Base-by-base conservation (phyloP, 2,888 invertebrate genomes). In the Dolichomitus sp. region DNA sequence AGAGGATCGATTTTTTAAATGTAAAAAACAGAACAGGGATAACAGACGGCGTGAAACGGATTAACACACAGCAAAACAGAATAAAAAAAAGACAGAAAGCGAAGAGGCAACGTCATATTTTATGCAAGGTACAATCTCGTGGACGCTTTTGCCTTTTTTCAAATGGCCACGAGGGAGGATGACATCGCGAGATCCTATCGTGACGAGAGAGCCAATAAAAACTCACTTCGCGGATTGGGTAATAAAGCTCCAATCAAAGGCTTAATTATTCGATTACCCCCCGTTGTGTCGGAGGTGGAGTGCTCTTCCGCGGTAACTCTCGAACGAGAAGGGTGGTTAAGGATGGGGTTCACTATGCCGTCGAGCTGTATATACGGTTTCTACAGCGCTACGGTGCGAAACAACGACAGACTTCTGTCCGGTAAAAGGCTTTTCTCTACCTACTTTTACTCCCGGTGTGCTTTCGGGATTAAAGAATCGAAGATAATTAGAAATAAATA, bases 401-500 rank as follows among this genome's bases (percentile, higher is more conserved):
- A 23, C 42, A 68, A 37, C 23, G 74, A 83, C 65, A n/a, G 57
- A 30, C 57, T 37, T 59, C 4, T 11, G 11, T 11, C 37, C 11
- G 37, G 61, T 61, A 61, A 81, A 78, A 75, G 78, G 74, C 72
- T 75, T 76, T 63, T 33, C 69, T 27, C 77, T 30, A 61, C 68
- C 80, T 63, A 69, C 73, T 75, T 79, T 75, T 66, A 48, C 74
- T 45, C 78, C 52, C 50, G 52, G 37, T 57, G 52, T 63, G 76
- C 83, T 80, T 83, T 80, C 57, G 81, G 86, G 86, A 87, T 91
- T 90, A 90, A 91, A 89, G 89, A 93, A 93, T 93, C 93, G 93
- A 93, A 93, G 92, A 90, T 93, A 93, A 93, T 93, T 93, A 93
- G 92, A 92, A 93, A 93, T 92, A 93, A 93, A 93, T 93, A 93